These are phyloP conservation scores for Centropus bengalensis DNA, from an alignment of 2,113 vertebrate genomes.

Conservation along the genomic window DNA sequence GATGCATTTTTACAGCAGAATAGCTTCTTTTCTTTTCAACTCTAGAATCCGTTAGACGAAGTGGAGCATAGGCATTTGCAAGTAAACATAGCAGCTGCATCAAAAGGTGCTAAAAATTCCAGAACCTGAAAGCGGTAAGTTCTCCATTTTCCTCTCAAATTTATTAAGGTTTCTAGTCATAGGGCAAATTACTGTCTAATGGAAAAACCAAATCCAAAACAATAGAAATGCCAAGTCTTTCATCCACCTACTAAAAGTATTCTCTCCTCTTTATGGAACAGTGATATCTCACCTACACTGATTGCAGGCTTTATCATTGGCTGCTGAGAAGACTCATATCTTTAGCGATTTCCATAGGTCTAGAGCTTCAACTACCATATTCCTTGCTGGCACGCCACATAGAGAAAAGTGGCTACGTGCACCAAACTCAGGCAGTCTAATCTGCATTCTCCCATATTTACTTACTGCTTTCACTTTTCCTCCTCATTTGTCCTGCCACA, in stretches of 20 bases:
- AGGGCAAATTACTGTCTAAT: not conserved
- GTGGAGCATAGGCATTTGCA: accelerated
- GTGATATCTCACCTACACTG: not conserved
- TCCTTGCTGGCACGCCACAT: not conserved
- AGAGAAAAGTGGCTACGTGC: not conserved
- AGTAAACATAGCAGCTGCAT: not conserved
- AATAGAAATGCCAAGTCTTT: not conserved
- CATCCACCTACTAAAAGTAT: not conserved
- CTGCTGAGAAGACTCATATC: not conserved
- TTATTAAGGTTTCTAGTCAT: not conserved
- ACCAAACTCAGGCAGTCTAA: not conserved
- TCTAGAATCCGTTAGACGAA: not conserved
- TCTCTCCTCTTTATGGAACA: not conserved
- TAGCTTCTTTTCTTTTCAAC: not conserved
- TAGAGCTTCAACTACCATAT: not conserved
- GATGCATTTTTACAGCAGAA: not conserved
- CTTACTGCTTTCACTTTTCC: not conserved
- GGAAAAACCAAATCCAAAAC: not conserved
- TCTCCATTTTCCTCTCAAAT: not conserved
- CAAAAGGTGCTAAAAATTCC: not conserved
- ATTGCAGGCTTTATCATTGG: not conserved
- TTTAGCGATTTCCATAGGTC: not conserved
- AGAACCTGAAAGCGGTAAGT: not conserved
- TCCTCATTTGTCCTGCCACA: accelerated
- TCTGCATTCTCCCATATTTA: not conserved